Percentiles rank a stretch among this genome's conserved stretches.
Evolutionary conservation across 2,797 vertebrate genomes (phyloP).

Genomic region (Cyclopterus lumpus): DNA sequence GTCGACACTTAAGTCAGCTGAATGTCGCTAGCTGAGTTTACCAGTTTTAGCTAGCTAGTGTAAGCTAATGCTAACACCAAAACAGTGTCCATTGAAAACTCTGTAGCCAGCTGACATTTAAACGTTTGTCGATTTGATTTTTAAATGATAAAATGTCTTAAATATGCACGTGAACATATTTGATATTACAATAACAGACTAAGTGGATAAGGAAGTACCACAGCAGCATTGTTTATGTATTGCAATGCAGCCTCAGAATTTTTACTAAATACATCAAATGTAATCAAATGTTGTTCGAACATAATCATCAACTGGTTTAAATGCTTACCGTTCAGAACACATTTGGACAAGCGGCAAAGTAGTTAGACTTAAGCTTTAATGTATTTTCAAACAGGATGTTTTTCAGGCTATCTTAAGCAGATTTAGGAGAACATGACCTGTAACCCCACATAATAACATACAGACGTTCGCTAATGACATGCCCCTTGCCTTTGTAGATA

Average conservation of each 20-base stretch:
- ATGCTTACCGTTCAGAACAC: neutral
- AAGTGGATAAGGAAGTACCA: neutral
- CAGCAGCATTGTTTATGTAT: neutral
- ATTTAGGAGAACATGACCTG: neutral
- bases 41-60: neutral
- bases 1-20: too few species aligned
- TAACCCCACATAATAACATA: neutral
- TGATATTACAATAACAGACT: neutral
- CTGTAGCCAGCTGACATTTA: neutral
- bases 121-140: neutral
- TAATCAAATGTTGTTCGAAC: neutral
- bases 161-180: neutral
- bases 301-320: neutral
- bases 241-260: neutral
- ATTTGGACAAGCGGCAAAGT: neutral
- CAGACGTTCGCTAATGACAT: neutral
- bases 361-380: neutral
- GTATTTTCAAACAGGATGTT: conserved; percentile 3
- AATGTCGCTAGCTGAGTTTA: neutral
- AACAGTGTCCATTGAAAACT: neutral
- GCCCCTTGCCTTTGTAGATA: neutral
- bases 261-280: neutral
- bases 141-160: neutral
- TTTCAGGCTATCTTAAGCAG: neutral
- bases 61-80: neutral